Evolutionary conservation across 1,140 invertebrate genomes (phyloP).

Genomic region (Prorops nasuta): DNA sequence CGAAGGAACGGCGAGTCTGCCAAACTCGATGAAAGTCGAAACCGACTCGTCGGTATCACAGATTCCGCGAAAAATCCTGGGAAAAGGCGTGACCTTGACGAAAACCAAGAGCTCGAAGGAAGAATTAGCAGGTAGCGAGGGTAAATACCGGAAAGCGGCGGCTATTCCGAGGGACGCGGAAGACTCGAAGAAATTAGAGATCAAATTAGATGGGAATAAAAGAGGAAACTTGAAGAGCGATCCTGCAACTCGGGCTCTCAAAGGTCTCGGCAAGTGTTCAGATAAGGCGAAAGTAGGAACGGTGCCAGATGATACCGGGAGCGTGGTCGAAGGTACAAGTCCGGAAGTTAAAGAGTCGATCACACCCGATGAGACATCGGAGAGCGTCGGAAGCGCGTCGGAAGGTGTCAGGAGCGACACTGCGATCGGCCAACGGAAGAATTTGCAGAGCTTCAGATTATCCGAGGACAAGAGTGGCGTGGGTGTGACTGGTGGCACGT

Average conservation of each 20-base stretch:
- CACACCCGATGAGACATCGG: background rate
- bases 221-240: constrained; percentile 16
- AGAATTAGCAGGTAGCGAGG: too few species aligned
- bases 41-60: constrained; percentile 3
- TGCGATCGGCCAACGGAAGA: too few species aligned
- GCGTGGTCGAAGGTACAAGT: too few species aligned
- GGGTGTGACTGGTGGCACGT: too few species aligned
- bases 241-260: background rate
- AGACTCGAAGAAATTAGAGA: constrained; percentile 30
- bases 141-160: background rate
- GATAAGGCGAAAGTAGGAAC: too few species aligned
- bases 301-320: background rate
- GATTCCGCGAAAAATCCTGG: background rate
- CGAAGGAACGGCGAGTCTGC: constrained; percentile 20
- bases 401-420: background rate
- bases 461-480: too few species aligned
- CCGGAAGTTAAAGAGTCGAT: too few species aligned
- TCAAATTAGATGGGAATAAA: background rate
- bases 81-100: background rate
- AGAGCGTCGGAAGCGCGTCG: background rate
- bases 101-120: too few species aligned
- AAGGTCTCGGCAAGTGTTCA: background rate
- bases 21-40: constrained; percentile 13
- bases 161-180: constrained; percentile 15
- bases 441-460: too few species aligned